Evolutionary conservation across 2,113 vertebrate species (phyloP), one percentile per base, ranked within the genome.

Genomic region (Hippocampus comes): DNA sequence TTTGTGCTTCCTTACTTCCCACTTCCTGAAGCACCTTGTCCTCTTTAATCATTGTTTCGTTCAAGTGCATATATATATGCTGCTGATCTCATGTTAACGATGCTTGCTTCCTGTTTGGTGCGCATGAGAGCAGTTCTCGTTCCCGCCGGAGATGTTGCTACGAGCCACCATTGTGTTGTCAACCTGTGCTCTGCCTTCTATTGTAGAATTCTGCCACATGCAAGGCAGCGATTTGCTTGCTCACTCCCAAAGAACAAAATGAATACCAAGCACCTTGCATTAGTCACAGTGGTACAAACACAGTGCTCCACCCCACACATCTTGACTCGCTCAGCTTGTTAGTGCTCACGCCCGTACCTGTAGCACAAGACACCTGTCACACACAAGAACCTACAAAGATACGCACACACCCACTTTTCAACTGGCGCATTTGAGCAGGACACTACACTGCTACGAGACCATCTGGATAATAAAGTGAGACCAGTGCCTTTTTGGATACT

Each of bases 241-340:
- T 73, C 57, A 42, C 57, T 77, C 51, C 70, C 27, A 80, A 76
- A 78, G 77, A 79, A 15, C 78, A 80, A 79, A 12, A 0, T 18
- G 59, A 74, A 48, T 71, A 72, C 84, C 79, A 86, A 86, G 80
- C 78, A 85, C 87, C 80, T 73, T 68, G 53, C 59, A 27, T 74
- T 74, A 67, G 23, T 15, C 67, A 67, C 56, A 10, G 23, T 65
- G 23, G 71, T 42, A 78, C 43, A 73, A 64, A 84, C 82, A 74
- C 0, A 64, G 56, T 65, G 83, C 83, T 80, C 87, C 87, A 82
- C 87, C 87, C 87, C 84, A 66, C 34, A 73, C 67, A 20, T 17
- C 83, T 72, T 75, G 85, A 92, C 91, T 90, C 77, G 89, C 87
- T 89, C 63, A 73, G 87, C 89, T 88, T 86, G 91, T 89, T 80